phyloP scores from a whole-genome alignment of 1,140 invertebrate genomes.

The Tetramorium alpestre region DNA sequence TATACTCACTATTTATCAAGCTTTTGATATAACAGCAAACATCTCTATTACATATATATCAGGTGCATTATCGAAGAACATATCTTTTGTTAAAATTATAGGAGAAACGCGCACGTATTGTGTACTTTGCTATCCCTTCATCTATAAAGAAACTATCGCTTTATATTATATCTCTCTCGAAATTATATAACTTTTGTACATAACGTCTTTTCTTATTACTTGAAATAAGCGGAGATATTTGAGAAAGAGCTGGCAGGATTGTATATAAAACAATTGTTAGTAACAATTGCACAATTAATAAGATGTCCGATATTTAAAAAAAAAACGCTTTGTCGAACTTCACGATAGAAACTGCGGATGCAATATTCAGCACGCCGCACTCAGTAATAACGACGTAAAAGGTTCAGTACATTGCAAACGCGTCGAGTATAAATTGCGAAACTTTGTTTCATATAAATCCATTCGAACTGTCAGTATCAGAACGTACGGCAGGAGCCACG shows the following conservation, averaged over 20 bases:
- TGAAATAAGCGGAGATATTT: background rate
- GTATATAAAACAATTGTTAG: background rate
- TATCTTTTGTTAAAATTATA: background rate
- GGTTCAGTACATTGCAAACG: conserved; percentile 1
- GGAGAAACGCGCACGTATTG: background rate
- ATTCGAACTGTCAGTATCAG: conserved; percentile 62
- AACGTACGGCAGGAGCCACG: conserved; percentile 25
- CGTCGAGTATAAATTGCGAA: conserved; percentile 42
- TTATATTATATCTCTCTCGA: background rate
- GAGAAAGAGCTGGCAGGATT: background rate
- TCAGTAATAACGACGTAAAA: conserved; percentile 28
- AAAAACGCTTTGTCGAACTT: background rate
- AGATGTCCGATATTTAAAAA: background rate
- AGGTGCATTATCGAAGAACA: too few species aligned
- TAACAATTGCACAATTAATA: background rate
- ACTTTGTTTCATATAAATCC: conserved; percentile 60
- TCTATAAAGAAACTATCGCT: background rate
- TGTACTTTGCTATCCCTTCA: background rate
- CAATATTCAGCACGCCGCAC: background rate
- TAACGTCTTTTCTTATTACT: background rate
- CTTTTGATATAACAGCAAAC: background rate
- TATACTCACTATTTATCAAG: background rate
- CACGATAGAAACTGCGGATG: background rate
- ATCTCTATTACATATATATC: background rate
- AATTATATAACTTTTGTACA: background rate